Evolutionary conservation across 2,113 vertebrate species (phyloP), one percentile per base, ranked within the genome.

Genomic region (Ciconia maguari): DNA sequence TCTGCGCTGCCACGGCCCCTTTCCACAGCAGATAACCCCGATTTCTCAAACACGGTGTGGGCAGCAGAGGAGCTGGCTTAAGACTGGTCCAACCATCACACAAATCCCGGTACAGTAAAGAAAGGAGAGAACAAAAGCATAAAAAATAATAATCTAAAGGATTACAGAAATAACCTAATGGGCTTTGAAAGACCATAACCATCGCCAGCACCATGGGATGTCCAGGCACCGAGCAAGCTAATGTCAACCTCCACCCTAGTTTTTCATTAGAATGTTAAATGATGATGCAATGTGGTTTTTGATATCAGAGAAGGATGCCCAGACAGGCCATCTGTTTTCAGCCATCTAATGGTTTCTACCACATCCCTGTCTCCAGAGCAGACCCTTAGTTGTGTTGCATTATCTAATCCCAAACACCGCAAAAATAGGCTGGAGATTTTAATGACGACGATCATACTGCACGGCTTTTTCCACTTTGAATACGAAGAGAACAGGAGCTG

Each of bases 21-120:
- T 32, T 41, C 49, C 64, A 4, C 29, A 7, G 20, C 41, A 49
- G 42, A 1, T 9, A 51, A 58, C 41, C 38, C 38, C 6, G n/a
- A 71, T 61, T 52, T 42, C 54, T 51, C 71, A 51, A 55, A 61
- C 32, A 16, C 0, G 1, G 49, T 6, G 1, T 4, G 0, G 30
- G 26, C 46, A n/a, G 52, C 3, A 11, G 44, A 64, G n/a, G 20
- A 91, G 26, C 29, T 13, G 48, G 54, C 19, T 82, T 13, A 55
- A 32, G 22, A 21, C 38, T 64, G 65, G 19, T 55, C 52, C 58
- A 34, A 30, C 58, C 49, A 44, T 10, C 36, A 9, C 64, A 21
- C 44, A 57, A 79, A 94, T 22, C 55, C 34, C 19, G 15, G 30
- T 41, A 61, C 12, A 14, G 48, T 7, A 30, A 52, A 42, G 38